A percentile compares a stretch with the other conserved stretches of the same genome.
Evolutionary conservation across 2,797 vertebrate genomes (phyloP).

Genomic region (Callimico goeldii): DNA sequence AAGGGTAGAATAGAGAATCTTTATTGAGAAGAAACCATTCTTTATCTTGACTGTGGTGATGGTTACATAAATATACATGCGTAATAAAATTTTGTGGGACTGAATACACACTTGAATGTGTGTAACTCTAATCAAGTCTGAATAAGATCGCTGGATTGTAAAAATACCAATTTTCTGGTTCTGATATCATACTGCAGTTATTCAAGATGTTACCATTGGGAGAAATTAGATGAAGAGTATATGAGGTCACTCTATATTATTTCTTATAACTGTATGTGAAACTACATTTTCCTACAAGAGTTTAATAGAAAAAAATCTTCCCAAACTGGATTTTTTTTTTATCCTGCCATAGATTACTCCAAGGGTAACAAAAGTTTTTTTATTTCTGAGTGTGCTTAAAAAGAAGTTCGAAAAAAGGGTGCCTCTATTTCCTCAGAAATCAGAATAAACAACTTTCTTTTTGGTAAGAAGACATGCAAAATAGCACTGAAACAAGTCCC

Average conservation of each 20-base stretch:
- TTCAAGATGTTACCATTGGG: not conserved
- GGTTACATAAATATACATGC: not conserved
- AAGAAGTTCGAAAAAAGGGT: not conserved
- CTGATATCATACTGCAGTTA: not conserved
- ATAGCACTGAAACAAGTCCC: not conserved
- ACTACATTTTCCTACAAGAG: not conserved
- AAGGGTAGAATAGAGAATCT: not conserved
- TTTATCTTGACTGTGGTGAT: not conserved
- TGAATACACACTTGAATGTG: not conserved
- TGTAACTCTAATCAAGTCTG: not conserved
- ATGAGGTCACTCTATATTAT: not conserved
- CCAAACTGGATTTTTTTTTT: conserved; percentile 14
- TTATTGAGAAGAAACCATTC: not conserved
- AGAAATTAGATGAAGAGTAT: not conserved
- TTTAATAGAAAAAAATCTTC: not conserved
- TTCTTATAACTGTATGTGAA: not conserved
- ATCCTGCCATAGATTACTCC: not conserved
- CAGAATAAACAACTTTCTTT: conserved; percentile 12
- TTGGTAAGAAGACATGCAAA: not conserved
- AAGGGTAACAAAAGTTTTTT: not conserved
- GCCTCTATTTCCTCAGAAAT: not conserved
- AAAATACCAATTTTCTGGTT: not conserved
- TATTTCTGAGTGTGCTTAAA: not conserved
- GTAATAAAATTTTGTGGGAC: not conserved
- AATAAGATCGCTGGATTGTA: not conserved